phyloP scores from a whole-genome alignment of 2,797 vertebrate species.

The Platyrinchus mystaceus region DNA sequence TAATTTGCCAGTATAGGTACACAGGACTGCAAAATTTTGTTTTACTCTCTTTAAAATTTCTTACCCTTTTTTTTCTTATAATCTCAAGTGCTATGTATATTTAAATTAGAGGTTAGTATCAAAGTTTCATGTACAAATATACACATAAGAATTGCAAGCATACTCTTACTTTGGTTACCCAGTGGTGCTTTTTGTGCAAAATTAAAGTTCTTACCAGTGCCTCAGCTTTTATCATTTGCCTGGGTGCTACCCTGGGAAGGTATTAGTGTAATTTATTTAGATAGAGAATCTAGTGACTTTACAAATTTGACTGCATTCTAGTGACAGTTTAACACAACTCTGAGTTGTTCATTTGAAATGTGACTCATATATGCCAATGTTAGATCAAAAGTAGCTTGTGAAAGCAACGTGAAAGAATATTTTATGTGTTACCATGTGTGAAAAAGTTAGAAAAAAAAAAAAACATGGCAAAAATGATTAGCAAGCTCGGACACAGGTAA shows the following conservation, averaged over 20 bases:
- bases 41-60: background rate
- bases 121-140: background rate
- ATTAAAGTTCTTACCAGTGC: background rate
- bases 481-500: background rate
- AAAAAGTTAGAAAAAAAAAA: background rate
- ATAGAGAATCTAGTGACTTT: background rate
- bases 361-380: background rate
- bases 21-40: background rate
- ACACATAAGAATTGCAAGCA: background rate
- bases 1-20: background rate
- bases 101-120: background rate
- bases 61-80: background rate
- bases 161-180: background rate
- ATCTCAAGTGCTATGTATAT: background rate
- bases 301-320: background rate
- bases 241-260: background rate
- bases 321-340: background rate
- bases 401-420: background rate
- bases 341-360: background rate
- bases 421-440: background rate
- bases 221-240: background rate
- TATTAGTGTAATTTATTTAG: background rate
- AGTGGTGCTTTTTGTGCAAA: background rate
- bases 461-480: background rate
- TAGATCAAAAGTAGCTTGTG: background rate